These are phyloP conservation scores for Rotaria sp. DNA, from an alignment of 2,888 invertebrate species.

Conservation along the genomic window DNA sequence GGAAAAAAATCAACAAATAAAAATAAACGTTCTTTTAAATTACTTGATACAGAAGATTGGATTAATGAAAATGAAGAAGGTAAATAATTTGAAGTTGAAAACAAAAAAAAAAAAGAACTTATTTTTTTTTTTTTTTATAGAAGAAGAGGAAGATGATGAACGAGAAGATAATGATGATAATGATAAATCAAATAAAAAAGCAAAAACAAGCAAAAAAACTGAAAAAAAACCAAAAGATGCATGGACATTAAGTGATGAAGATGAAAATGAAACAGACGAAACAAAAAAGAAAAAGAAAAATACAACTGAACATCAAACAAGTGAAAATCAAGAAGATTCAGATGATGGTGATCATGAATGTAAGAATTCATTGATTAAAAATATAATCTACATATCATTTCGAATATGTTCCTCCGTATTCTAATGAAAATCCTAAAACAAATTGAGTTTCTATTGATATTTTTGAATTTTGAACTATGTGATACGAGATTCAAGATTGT, in stretches of 20 bases:
- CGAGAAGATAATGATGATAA: constrained; percentile 67
- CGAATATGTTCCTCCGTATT: too few species aligned
- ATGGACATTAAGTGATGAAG: constrained; percentile 53
- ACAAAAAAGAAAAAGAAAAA: background rate
- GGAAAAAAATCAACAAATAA: constrained; percentile 53
- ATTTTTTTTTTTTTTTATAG: constrained; percentile 62
- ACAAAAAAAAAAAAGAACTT: too few species aligned
- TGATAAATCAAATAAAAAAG: constrained; percentile 63
- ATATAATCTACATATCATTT: too few species aligned
- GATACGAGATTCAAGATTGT: too few species aligned
- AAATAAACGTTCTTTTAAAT: constrained; percentile 41
- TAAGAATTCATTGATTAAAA: too few species aligned
- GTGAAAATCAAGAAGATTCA: background rate
- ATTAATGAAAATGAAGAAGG: constrained; percentile 96
- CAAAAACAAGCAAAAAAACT: constrained; percentile 63
- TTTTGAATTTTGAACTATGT: too few species aligned
- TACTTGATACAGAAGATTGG: constrained; percentile 70
- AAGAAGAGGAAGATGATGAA: constrained; percentile 76
- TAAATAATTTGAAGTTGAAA: constrained; percentile 63
- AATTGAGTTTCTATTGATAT: too few species aligned
- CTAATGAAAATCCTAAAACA: too few species aligned
- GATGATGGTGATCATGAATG: constrained; percentile 11
- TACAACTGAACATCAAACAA: background rate
- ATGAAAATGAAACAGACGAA: constrained; percentile 30
- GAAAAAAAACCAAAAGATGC: constrained; percentile 51